A percentile compares a stretch with the other conserved stretches of the same genome.
Evolutionary conservation across 2,113 vertebrate species (phyloP).

Genomic region (Crypturellus undulatus): DNA sequence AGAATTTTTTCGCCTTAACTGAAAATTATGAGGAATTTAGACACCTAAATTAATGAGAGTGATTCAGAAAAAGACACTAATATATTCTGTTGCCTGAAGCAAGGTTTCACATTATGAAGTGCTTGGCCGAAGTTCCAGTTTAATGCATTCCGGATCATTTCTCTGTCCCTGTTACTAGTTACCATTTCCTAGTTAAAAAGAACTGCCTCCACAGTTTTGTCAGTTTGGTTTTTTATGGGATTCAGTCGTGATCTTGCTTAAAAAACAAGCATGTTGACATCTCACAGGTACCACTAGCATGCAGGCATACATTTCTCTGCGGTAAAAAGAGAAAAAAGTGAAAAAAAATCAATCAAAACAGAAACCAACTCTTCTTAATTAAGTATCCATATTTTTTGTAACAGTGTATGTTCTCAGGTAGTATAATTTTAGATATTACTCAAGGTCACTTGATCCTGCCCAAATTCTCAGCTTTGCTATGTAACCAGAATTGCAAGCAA

Average conservation of each 20-base stretch:
- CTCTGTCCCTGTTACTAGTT: background rate
- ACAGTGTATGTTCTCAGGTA: background rate
- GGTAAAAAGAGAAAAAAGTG: background rate
- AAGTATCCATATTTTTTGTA: background rate
- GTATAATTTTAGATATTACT: background rate
- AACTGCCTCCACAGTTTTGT: background rate
- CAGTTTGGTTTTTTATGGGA: background rate
- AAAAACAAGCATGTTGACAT: accelerated
- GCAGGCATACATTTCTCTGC: background rate
- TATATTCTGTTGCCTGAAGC: background rate
- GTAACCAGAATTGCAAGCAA: background rate
- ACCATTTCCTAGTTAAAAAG: background rate
- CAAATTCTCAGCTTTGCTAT: background rate
- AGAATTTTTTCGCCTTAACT: background rate
- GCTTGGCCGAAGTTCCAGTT: background rate
- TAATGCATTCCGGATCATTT: background rate
- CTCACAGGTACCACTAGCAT: background rate
- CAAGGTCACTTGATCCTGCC: background rate
- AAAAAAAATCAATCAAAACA: background rate
- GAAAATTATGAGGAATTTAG: background rate
- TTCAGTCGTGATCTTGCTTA: background rate
- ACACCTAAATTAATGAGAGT: background rate
- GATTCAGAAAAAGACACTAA: background rate
- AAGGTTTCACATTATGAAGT: background rate
- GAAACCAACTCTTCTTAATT: background rate